Conservation (phyloP, 2,888 invertebrate genomes). For the Eupithecia inturbata region DNA sequence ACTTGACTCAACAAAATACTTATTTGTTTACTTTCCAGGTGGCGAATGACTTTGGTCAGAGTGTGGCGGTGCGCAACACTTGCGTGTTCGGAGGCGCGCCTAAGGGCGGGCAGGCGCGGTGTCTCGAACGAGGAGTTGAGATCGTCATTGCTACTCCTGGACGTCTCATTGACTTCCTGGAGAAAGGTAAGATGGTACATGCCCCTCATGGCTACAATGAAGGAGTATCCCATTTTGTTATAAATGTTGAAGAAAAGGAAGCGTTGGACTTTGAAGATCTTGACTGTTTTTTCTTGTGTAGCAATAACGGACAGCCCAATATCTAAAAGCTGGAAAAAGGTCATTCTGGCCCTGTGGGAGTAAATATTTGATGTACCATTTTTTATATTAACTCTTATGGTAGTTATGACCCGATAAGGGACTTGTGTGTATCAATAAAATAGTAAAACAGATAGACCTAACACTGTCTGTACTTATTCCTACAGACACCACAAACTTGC, state of each 20-base stretch:
- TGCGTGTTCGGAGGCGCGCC: slow-evolving; percentile 99
- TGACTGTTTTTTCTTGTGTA: too few species aligned
- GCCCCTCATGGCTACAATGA: too few species aligned
- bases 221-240: too few species aligned
- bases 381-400: background rate
- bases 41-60: slow-evolving; percentile 95
- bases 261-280: too few species aligned
- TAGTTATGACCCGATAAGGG: background rate
- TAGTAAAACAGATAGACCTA: background rate
- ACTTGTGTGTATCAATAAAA: background rate
- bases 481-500: slow-evolving; percentile 89
- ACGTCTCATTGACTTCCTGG: slow-evolving; percentile 96
- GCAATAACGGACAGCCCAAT: too few species aligned
- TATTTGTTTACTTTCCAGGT: slow-evolving; percentile 84
- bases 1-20: background rate
- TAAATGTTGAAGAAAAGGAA: too few species aligned
- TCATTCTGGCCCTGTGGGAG: too few species aligned
- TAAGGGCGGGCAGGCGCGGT: slow-evolving; percentile 95
- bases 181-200: slow-evolving; percentile 81
- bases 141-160: slow-evolving; percentile 98
- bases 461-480: background rate
- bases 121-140: slow-evolving; percentile 94
- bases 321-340: too few species aligned
- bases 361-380: too few species aligned
- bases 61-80: slow-evolving; percentile 94